Conservation (phyloP, 2,888 invertebrate genomes). For the Cephus spinipes region DNA sequence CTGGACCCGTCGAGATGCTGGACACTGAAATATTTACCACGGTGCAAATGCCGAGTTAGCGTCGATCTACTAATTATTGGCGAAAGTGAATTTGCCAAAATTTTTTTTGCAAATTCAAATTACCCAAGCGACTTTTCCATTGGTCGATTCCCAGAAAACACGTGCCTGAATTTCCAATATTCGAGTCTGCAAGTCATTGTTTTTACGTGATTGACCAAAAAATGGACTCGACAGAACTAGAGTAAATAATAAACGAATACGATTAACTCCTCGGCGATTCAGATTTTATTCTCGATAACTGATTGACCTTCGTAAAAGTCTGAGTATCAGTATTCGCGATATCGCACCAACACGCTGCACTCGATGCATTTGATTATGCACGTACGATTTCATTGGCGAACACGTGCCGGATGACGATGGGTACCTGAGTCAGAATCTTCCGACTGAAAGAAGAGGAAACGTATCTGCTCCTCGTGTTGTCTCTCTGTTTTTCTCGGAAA, state of each 20-base stretch:
- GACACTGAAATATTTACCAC: too few relatives aligned
- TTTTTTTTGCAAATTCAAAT: background rate
- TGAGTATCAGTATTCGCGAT: background rate
- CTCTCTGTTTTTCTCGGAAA: background rate
- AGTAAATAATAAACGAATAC: background rate
- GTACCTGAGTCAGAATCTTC: background rate
- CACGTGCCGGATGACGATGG: background rate
- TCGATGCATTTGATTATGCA: background rate
- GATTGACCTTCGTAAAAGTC: background rate
- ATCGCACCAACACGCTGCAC: background rate
- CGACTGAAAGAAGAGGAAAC: slow-evolving; percentile 9
- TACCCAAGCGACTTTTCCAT: background rate
- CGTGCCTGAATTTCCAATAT: background rate
- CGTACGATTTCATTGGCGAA: background rate
- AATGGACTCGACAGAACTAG: background rate
- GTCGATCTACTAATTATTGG: background rate
- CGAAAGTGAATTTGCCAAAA: background rate
- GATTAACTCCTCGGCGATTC: background rate
- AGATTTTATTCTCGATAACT: background rate
- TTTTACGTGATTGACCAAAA: too few relatives aligned
- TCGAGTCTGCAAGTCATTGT: background rate
- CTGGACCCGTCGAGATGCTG: background rate
- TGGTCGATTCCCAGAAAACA: background rate
- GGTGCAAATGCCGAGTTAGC: background rate
- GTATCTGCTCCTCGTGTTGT: background rate